Base-by-base conservation (phyloP, 1,140 invertebrate species). In the Drosophila orena region DNA sequence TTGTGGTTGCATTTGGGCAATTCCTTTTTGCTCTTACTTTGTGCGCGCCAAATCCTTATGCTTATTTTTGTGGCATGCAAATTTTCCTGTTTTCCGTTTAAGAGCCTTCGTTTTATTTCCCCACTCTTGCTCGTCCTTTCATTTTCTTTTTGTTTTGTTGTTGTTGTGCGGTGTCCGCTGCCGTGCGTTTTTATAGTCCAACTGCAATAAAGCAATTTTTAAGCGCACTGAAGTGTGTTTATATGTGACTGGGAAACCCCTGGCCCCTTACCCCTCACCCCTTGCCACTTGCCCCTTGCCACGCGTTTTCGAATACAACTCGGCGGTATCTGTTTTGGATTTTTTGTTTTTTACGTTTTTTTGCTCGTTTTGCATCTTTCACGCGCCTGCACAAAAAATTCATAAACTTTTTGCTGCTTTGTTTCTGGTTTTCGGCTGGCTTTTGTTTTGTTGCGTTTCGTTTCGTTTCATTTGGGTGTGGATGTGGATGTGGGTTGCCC, bases 171-270 rank as follows among this genome's bases (percentile, higher is more conserved):
- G 53, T 80, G 52, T 44, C 49, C 3, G 60, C 62, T 89, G 84
- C 84, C 84, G 84, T 88, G 83, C 84, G 79, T 83, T 88, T 88
- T 88, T 88, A 88, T 88, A 89, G 79, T 89, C 83, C 83, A 69
- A 88, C 83, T 88, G 83, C 83, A 88, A 88, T 88, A 88, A 88
- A 88, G 83, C 83, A 88, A 88, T 88, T 88, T 88, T 88, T 89
- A 88, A 88, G 83, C 83, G 84, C 83, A 88, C 84, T 88, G 83
- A 83, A 88, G 83, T 88, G 83, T 88, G 83, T 88, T 88, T 88
- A 88, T 88, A 88, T 88, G 83, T 88, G 84, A 88, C 83, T 89
- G 83, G 70, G 79, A 50, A 78, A 20, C 55, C 46, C 52, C 46
- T 40, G 38, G 12, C 17, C 37, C 44, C 17, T 17, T 42, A 12